Conservation (phyloP, 2,113 vertebrate species). For the Brachyhypopomus gauderio region DNA sequence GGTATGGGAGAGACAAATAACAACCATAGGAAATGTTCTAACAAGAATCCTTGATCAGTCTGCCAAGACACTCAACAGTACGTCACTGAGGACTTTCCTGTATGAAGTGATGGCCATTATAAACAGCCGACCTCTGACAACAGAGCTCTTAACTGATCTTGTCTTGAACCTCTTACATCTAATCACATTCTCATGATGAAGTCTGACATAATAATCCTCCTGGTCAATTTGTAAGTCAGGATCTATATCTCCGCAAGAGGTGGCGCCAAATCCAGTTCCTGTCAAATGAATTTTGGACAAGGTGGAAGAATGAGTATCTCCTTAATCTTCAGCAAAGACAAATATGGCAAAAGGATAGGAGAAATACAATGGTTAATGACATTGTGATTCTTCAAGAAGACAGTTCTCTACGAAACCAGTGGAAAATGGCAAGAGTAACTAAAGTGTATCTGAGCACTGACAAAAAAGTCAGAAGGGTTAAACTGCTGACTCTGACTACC, state of each 20-base stretch:
- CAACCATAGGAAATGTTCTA: constrained; percentile 22
- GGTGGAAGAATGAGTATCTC: no score
- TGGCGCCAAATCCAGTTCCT: no score
- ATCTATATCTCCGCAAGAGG: no score
- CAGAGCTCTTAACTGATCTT: not conserved
- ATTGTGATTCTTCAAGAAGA: constrained; percentile 42
- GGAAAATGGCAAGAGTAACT: not conserved
- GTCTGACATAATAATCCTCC: not conserved
- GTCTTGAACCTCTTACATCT: not conserved
- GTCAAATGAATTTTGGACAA: no score
- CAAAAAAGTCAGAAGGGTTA: constrained; percentile 38
- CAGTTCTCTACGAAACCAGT: constrained; percentile 11
- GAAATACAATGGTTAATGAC: constrained; percentile 39
- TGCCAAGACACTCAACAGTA: constrained; percentile 19
- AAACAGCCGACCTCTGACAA: constrained; percentile 39
- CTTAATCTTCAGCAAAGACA: constrained; percentile 2
- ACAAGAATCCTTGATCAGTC: not conserved
- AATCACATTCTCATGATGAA: not conserved
- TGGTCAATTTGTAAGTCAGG: not conserved
- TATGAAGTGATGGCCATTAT: constrained; percentile 45
- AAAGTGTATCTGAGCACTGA: constrained; percentile 38
- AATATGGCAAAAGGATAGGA: constrained; percentile 37
- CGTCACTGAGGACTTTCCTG: constrained; percentile 9
- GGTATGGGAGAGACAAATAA: constrained; percentile 33
- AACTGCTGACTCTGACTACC: constrained; percentile 42